Evolutionary conservation across 2,797 vertebrate genomes (phyloP), one percentile per base, ranked within the genome.

Genomic region (Falco concolor): DNA sequence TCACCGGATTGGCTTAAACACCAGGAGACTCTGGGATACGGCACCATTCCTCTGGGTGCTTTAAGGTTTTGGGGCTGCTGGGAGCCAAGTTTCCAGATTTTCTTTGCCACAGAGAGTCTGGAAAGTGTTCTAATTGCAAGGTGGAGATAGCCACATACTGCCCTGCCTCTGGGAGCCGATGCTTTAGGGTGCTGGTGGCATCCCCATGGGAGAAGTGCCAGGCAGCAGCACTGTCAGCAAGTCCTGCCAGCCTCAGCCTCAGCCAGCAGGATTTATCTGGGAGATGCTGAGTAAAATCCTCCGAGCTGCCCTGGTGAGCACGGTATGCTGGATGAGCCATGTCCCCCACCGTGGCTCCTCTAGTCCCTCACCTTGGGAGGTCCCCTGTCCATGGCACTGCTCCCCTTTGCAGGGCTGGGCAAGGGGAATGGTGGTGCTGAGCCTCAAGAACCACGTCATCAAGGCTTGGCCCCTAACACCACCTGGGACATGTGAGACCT

Each of bases 191-290:
- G 0, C 18, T 53, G 73, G 40, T 34, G 27, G 9, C 25, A 16
- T 12, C 20, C 3, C 25, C 2, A 0, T 4, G 69, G 38, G 28
- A 57, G 38, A 40, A 52, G 75, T 4, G 1, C 11, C 18, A 2
- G 2, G 22, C 2, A 8, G 52, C 18, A 14, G 38, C 45, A n/a
- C 23, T 0, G 2, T 2, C 0, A 2, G 9, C 15, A 30, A 27
- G 9, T 38, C 45, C 69, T 45, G 59, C 47, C 85, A 56, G 38
- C 28, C 36, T 64, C 38, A 0, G 10, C 69, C 53, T 27, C 25
- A 49, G n/a, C 40, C 24, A n/a, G 28, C 0, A 9, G 53, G 70
- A 68, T 69, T 13, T 49, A 4, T 1, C 15, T 4, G 12, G 27
- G 28, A 90, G 17, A 30, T 22, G 19, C 24, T 38, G 70, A 65